These are phyloP conservation scores for Microcebus ravelobensis DNA, from an alignment of 2,113 vertebrate genomes.

Conservation along the genomic window DNA sequence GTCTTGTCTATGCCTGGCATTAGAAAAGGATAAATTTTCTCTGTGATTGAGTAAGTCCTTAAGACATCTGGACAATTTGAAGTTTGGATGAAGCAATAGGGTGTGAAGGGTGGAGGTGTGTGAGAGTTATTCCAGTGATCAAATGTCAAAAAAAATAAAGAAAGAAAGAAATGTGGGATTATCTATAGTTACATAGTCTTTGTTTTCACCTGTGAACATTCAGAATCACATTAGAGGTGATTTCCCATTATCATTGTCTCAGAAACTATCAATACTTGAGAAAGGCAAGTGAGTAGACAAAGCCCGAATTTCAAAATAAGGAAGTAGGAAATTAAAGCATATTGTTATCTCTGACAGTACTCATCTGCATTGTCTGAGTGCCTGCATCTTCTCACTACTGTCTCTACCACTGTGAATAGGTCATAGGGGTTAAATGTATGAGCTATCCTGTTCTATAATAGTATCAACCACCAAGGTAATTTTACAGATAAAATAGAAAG, in stretches of 20 bases:
- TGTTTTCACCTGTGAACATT: background rate
- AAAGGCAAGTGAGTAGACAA: background rate
- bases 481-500: slow-evolving; percentile 17
- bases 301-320: background rate
- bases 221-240: background rate
- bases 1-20: background rate
- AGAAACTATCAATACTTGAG: background rate
- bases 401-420: background rate
- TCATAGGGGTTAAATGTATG: background rate
- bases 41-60: background rate
- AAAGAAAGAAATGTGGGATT: background rate
- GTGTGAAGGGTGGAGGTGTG: background rate
- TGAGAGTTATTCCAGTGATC: background rate
- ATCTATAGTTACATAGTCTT: background rate
- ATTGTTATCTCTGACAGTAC: background rate
- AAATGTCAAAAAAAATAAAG: background rate
- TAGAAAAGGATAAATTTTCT: background rate
- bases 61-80: background rate
- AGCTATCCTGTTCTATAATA: background rate
- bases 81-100: background rate
- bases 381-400: background rate
- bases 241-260: background rate
- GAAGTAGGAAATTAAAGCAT: background rate
- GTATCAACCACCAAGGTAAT: background rate
- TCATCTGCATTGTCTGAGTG: background rate